Evolutionary conservation across 2,888 invertebrate genomes (phyloP).

Genomic region (Aethes cnicana): DNA sequence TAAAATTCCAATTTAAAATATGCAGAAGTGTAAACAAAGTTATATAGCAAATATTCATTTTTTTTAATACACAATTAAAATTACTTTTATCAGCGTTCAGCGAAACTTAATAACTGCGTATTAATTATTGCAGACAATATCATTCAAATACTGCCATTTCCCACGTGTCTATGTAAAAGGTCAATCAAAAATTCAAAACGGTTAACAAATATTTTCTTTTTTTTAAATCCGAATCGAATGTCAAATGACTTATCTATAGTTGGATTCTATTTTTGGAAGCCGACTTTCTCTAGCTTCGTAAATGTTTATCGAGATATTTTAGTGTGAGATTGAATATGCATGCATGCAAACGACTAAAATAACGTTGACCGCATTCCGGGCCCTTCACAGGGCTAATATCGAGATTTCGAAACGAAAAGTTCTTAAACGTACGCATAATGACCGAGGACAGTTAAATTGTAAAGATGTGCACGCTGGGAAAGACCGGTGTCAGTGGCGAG

Average conservation of each 20-base stretch:
- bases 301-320: constrained; percentile 21
- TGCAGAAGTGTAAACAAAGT: not conserved
- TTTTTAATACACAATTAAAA: not conserved
- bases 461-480: too few relatives aligned
- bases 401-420: constrained; percentile 11
- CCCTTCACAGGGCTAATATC: constrained; percentile 15
- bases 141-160: constrained; percentile 15
- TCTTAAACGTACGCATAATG: not conserved
- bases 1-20: too few relatives aligned
- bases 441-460: constrained; percentile 1
- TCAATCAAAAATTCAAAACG: too few relatives aligned
- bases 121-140: too few relatives aligned
- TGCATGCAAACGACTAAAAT: constrained; percentile 21
- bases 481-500: too few relatives aligned
- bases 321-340: constrained; percentile 10
- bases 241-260: too few relatives aligned
- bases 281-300: constrained; percentile 13
- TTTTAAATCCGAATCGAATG: constrained; percentile 19
- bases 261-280: constrained; percentile 18
- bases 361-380: constrained; percentile 28
- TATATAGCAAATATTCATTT: not conserved
- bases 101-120: too few relatives aligned
- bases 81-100: not conserved
- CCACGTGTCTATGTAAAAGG: not conserved
- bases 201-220: constrained; percentile 4